Evolutionary conservation across 2,113 vertebrate genomes (phyloP), one percentile per base, ranked within the genome.

Genomic region (Chaenogobius annularis): DNA sequence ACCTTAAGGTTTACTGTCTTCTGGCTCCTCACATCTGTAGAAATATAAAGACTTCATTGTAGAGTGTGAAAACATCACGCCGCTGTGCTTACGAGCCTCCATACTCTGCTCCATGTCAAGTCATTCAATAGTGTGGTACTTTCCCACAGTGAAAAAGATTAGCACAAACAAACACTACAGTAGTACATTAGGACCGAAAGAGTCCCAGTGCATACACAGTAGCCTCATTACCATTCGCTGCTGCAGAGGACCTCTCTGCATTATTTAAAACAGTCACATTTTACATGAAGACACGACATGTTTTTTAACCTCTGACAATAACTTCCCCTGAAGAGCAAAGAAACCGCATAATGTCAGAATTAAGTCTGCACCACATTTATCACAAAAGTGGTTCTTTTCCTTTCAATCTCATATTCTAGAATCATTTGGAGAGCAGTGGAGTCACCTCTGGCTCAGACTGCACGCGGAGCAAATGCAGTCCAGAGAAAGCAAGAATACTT

Each of bases 1-100:
- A 91, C 91, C 82, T 91, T 94, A 93, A 87, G 92, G 92, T 92
- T 93, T 94, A 92, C 88, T 93, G 71, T 94, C 94, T 93, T 94
- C 95, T 82, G 89, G 93, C 90, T 93, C 93, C 93, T 94, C 94
- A 94, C 88, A 95, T 95, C 95, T 95, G 94, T 78, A 93, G 93
- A 88, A 91, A 96, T 90, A 95, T 93, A 95, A 93, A 96, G 91
- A 83, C 73, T 82, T 87, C 88, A 75, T 82, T 50, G 68, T 54
- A 82, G 73, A 61, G 59, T n/a, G 50, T 75, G 64, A 72, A 81
- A 77, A 70, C 70, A 80, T 73, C 84, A 78, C 73, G 76, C 10
- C 20, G 52, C 47, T 75, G 59, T 75, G 35, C 62, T 70, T 77
- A 59, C 20, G 37, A 67, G 52, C 31, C 43, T 50, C 5, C n/a